Evolutionary conservation across 2,888 invertebrate genomes (phyloP), one percentile per base, ranked within the genome.

Genomic region (Xestia sexstrigata): DNA sequence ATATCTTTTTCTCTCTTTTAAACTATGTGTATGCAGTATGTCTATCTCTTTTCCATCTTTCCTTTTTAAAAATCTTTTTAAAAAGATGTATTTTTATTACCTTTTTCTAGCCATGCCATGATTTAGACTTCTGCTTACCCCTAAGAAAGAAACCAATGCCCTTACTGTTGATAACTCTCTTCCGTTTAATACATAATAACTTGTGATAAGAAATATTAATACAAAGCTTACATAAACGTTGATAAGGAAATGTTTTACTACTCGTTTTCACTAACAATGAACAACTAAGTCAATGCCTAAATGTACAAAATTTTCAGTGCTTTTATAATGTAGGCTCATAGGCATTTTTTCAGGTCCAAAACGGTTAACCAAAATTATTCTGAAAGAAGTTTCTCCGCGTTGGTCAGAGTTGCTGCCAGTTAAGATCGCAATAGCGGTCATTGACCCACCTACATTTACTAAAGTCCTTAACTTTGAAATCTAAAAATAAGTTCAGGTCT

Each of bases 141-240:
- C 85, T 85, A 82, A 71, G 82, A 81, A 82, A 71, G 63, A 82
- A 85, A 82, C 76, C 82, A 82, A 82, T 71, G 52, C 20, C 52
- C 77, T 82, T 71, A 81, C 82, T 82, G 63, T 79, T 82, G 82
- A 30, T 67, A 67, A 82, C 42, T 39, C 35, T 82, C 49, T 49
- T 58, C 23, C 42, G 30, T 23, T 62, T 45, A 35, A 47, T 75
- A 55, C 26, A 35, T 42, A 81, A 81, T 45, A 52, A 45, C 15
- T 55, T 49, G 23, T 35, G 80, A 73, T 80, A 80, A 77, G 73
- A 80, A 72, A 11, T 23, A 60, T 52, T 73, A 47, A 63, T 35
- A 52, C 62, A 62, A 13, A 60, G 70, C 76, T 58, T 52, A 49
- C 15, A 30, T 30, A 11, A 30, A 30, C 30, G n/a, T 26, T 58